Conservation (phyloP, 2,113 vertebrate species). For the Lanius ludovicianus region DNA sequence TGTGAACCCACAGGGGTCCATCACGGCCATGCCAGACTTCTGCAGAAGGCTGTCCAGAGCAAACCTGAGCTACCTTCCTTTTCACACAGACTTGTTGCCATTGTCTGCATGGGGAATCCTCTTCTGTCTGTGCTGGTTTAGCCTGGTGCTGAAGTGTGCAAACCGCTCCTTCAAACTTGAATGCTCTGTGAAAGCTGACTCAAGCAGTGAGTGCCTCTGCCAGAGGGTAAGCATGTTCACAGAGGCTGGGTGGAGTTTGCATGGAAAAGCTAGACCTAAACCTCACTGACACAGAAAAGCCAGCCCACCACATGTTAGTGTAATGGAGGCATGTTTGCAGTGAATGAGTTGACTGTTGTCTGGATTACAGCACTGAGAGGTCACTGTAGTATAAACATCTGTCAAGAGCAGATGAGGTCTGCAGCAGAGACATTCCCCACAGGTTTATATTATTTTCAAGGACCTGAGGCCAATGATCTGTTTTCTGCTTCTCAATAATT, state of each 20-base stretch:
- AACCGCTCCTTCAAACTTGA: neutral
- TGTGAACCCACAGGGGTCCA: neutral
- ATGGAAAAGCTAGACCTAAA: neutral
- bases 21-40: neutral
- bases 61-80: neutral
- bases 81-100: neutral
- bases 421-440: neutral
- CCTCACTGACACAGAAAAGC: neutral
- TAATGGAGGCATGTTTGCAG: neutral
- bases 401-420: neutral
- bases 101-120: neutral
- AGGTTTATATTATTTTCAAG: conserved; percentile 39
- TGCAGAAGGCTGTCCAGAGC: neutral
- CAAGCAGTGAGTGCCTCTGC: neutral
- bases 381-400: conserved; percentile 19
- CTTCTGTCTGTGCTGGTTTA: neutral
- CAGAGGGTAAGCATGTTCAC: neutral
- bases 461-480: neutral
- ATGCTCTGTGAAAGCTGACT: neutral
- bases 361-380: neutral
- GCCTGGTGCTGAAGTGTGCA: neutral
- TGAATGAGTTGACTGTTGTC: neutral
- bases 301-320: neutral
- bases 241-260: neutral
- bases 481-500: conserved; percentile 6